Evolutionary conservation across 1,140 invertebrate genomes (phyloP).

Genomic region (Bombyx mandarina): DNA sequence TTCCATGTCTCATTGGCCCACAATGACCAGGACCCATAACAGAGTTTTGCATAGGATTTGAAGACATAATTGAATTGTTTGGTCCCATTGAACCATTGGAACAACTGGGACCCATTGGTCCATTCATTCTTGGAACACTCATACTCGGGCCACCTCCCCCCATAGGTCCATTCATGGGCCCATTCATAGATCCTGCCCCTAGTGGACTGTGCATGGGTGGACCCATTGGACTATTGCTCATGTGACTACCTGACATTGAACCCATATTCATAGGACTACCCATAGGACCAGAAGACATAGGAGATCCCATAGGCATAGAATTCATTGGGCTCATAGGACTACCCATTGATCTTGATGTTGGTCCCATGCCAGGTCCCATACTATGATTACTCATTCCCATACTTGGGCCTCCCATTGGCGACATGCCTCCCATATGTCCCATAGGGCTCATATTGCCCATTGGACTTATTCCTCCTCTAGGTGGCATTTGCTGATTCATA

Average conservation of each 20-base stretch:
- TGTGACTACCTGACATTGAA: conserved; percentile 71
- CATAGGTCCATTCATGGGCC: conserved; percentile 71
- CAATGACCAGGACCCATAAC: conserved; percentile 66
- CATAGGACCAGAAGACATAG: conserved; percentile 79
- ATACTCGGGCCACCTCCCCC: conserved; percentile 67
- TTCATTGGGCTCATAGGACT: conserved; percentile 80
- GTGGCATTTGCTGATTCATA: conserved; percentile 76
- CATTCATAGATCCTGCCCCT: conserved; percentile 64
- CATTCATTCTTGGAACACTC: conserved; percentile 69
- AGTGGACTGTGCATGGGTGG: conserved; percentile 72
- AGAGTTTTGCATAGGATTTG: conserved; percentile 64
- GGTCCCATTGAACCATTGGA: conserved; percentile 67
- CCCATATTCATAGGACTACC: conserved; percentile 79
- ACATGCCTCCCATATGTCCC: conserved; percentile 70
- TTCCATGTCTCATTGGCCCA: conserved; percentile 69
- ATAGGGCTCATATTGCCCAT: conserved; percentile 79
- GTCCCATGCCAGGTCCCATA: conserved; percentile 72
- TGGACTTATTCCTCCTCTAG: conserved; percentile 76
- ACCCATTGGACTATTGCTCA: conserved; percentile 77
- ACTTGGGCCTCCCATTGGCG: conserved; percentile 69
- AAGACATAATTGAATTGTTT: conserved; percentile 66
- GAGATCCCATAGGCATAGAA: conserved; percentile 80
- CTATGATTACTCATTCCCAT: conserved; percentile 70
- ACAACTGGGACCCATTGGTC: conserved; percentile 66
- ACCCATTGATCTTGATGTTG: conserved; percentile 72